These are phyloP conservation scores for Perdix hodgsoniae DNA, from an alignment of 2,797 vertebrate species.

Conservation along the genomic window DNA sequence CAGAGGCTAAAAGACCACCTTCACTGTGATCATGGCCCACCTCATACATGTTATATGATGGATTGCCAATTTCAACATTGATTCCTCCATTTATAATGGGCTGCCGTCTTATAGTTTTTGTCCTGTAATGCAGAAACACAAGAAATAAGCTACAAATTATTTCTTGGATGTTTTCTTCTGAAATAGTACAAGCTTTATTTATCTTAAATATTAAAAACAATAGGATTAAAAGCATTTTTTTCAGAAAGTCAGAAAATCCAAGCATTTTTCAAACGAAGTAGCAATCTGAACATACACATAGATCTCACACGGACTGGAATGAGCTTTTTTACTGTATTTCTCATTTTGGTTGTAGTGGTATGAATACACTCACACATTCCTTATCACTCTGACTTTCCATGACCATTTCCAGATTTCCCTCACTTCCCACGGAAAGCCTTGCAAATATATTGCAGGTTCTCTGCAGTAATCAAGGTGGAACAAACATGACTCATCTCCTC, in stretches of 20 bases:
- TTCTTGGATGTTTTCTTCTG: not conserved
- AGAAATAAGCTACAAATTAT: not conserved
- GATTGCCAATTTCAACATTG: slow-evolving; percentile 98
- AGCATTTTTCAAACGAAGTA: not conserved
- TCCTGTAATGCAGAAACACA: slow-evolving; percentile 79
- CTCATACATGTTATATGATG: slow-evolving; percentile 98
- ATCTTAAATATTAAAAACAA: not conserved
- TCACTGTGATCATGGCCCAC: slow-evolving; percentile 93
- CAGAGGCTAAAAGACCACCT: slow-evolving; percentile 90
- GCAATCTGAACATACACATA: not conserved
- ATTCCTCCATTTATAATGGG: slow-evolving; percentile 96
- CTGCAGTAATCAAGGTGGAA: not conserved
- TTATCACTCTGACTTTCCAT: not conserved
- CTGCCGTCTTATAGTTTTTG: slow-evolving; percentile 96
- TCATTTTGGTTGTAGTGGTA: not conserved
- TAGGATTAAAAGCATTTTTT: not conserved
- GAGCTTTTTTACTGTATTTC: not conserved
- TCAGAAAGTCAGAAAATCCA: not conserved
- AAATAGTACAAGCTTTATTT: not conserved
- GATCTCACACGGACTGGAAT: not conserved
- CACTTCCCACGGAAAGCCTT: not conserved
- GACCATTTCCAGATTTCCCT: not conserved
- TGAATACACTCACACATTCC: rapidly evolving
- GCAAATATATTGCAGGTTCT: not conserved
- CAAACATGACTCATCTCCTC: not conserved